Base-by-base conservation (phyloP, 2,113 vertebrate species). In the Sturnira hondurensis region DNA sequence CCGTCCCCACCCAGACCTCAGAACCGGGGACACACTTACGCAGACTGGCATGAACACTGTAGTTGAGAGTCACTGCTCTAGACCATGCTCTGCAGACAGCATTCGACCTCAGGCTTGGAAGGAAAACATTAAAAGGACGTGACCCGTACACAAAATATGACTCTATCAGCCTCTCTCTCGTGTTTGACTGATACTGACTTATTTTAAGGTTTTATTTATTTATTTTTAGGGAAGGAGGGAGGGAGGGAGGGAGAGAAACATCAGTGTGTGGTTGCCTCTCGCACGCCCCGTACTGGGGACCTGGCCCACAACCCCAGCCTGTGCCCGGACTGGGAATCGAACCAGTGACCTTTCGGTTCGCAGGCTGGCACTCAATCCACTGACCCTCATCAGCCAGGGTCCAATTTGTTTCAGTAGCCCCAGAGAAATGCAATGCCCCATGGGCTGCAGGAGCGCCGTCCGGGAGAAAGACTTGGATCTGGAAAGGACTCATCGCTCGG, bases 361-460 rank as follows among this genome's bases (percentile, higher is more conserved):
- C 56, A 24, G 56, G 22, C 56, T 3, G 1, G 56, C 22, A 5
- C 22, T 58, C 56, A 24, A 58, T 9, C 56, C 56, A 58, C 56
- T 58, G 56, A 58, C 22, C 15, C 20, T 20, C 56, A 58, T 58
- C 56, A 58, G 22, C 56, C 56, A 58, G 20, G 56, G 56, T 13
- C 26, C 76, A 19, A 16, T 52, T 31, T 70, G 36, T 41, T 31
- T 45, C 4, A n/a, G 7, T 9, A n/a, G 67, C 15, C 9, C 76
- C 20, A 0, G 47, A 86, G 80, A 83, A 20, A 47, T 1, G 4
- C 14, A 4, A 7, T 10, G 77, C 28, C 13, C 0, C 0, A 14
- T 16, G 0, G 47, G 4, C 11, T 3, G 0, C 45, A 52, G 52
- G 74, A 9, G 28, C 22, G 38, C 22, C 2, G 47, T 4, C 43